phyloP scores from a whole-genome alignment of 2,797 vertebrate genomes.

The Aselliscus stoliczkanus region DNA sequence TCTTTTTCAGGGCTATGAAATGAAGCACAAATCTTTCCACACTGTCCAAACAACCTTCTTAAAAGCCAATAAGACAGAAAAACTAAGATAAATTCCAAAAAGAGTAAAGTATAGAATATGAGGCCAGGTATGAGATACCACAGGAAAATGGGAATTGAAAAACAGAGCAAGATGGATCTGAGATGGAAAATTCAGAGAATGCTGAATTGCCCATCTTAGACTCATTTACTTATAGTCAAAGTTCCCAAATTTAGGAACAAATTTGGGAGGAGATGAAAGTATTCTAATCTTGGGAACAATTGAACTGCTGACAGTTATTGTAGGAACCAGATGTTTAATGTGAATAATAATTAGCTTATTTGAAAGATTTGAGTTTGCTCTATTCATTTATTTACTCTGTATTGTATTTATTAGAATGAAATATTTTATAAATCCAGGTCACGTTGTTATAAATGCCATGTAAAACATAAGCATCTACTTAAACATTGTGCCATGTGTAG shows the following conservation, averaged over 20 bases:
- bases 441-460: not conserved
- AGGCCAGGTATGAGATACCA: not conserved
- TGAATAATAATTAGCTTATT: not conserved
- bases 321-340: not conserved
- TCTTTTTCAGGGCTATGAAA: not conserved
- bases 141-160: not conserved
- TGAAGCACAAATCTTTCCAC: not conserved
- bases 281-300: not conserved
- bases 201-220: not conserved
- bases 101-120: not conserved
- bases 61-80: not conserved
- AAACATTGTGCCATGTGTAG: not conserved
- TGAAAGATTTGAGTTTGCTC: not conserved
- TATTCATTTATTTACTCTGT: constrained; percentile 12
- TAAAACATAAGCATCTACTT: not conserved
- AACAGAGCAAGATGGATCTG: not conserved
- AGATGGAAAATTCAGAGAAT: not conserved
- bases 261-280: not conserved
- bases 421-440: not conserved
- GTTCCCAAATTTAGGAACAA: not conserved
- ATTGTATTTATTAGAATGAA: not conserved
- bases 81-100: not conserved
- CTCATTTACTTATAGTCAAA: not conserved
- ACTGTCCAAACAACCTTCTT: not conserved
- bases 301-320: not conserved